phyloP scores from a whole-genome alignment of 2,113 vertebrate genomes.

The Pygoscelis antarcticus region DNA sequence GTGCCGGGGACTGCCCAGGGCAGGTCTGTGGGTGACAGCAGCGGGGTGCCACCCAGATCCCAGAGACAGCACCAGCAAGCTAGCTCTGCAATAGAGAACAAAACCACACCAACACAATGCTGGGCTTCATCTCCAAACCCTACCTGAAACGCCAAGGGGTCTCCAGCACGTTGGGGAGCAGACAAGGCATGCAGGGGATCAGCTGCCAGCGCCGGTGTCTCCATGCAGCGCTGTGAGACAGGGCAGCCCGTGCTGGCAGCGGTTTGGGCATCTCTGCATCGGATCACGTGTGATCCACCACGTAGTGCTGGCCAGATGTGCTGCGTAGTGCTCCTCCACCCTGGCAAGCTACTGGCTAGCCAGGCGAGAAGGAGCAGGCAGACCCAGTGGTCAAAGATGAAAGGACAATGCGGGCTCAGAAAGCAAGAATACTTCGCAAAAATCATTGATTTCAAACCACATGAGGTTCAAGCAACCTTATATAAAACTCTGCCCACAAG shows the following conservation, averaged over 20 bases:
- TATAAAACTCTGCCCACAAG: not conserved
- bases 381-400: not conserved
- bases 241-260: too few species aligned
- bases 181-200: not conserved
- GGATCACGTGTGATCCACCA: not conserved
- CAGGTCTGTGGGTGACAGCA: not conserved
- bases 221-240: not conserved
- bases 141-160: not conserved
- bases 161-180: not conserved
- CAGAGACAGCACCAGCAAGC: not conserved
- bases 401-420: not conserved
- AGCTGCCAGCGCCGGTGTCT: not conserved
- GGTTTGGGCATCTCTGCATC: not conserved
- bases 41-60: not conserved
- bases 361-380: too few species aligned
- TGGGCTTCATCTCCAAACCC: not conserved
- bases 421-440: not conserved
- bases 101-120: not conserved
- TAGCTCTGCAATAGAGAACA: not conserved
- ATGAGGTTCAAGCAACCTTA: too few species aligned
- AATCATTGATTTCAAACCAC: not conserved
- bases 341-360: not conserved
- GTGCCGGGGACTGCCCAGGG: not conserved
- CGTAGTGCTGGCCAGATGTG: accelerated
- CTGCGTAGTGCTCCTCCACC: not conserved